phyloP scores from a whole-genome alignment of 2,888 invertebrate genomes.

The Caenorhabditis sp. region DNA sequence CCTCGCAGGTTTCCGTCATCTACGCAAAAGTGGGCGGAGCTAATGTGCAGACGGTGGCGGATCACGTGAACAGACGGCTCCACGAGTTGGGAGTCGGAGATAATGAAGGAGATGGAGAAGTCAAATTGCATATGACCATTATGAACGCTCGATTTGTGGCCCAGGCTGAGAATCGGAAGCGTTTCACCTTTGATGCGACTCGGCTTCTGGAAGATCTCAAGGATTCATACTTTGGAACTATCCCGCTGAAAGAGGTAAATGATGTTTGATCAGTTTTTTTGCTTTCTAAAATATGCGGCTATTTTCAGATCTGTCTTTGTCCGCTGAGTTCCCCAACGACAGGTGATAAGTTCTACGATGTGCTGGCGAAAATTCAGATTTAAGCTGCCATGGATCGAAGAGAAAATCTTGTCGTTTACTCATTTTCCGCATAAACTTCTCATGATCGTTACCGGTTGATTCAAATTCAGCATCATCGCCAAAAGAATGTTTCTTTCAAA shows the following conservation, averaged over 20 bases:
- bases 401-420: background rate
- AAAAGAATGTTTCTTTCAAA: too few species aligned
- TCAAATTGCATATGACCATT: slow-evolving; percentile 69
- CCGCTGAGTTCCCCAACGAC: slow-evolving; percentile 33
- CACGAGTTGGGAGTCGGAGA: slow-evolving; percentile 29
- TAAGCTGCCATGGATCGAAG: too few species aligned
- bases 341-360: slow-evolving; percentile 30
- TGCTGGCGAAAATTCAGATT: slow-evolving; percentile 11
- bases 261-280: background rate
- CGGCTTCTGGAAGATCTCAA: slow-evolving; percentile 46
- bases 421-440: background rate
- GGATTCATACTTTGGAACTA: slow-evolving; percentile 63
- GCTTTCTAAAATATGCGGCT: background rate
- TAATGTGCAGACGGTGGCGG: slow-evolving; percentile 52
- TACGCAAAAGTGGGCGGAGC: slow-evolving; percentile 66
- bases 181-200: slow-evolving; percentile 55
- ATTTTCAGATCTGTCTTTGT: slow-evolving; percentile 46
- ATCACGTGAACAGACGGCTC: slow-evolving; percentile 44
- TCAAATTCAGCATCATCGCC: too few species aligned
- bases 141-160: slow-evolving; percentile 65
- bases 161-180: slow-evolving; percentile 38
- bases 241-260: slow-evolving; percentile 49
- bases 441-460: background rate
- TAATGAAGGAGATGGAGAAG: slow-evolving; percentile 17
- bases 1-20: slow-evolving; percentile 57